phyloP scores from a whole-genome alignment of 2,797 vertebrate species.

The Pygocentrus nattereri region DNA sequence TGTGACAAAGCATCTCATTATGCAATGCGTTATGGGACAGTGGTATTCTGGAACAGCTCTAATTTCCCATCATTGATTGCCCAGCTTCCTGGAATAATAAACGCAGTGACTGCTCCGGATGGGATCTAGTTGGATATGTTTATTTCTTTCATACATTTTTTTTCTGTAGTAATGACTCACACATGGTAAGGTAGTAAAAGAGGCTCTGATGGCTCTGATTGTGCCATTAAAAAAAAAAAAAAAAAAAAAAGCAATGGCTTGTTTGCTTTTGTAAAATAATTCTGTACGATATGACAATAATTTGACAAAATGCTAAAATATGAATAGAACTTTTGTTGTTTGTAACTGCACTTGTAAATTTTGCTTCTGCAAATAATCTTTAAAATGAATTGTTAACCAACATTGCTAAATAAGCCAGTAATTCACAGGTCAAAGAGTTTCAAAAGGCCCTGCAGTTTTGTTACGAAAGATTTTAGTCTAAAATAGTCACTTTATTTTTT shows the following conservation, averaged over 20 bases:
- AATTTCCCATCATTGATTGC: constrained; percentile 61
- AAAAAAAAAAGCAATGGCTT: neutral
- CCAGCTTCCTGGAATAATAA: constrained; percentile 60
- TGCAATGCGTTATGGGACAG: constrained; percentile 42
- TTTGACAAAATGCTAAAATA: neutral
- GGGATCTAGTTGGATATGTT: constrained; percentile 43
- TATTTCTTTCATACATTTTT: constrained; percentile 43
- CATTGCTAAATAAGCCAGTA: too few relatives aligned
- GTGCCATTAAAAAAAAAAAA: too few relatives aligned
- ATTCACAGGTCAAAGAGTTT: too few relatives aligned
- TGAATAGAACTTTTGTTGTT: neutral
- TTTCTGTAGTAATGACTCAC: constrained; percentile 38
- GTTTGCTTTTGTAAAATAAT: neutral
- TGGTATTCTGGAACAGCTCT: constrained; percentile 44
- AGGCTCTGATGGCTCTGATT: constrained; percentile 15
- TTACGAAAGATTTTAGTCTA: too few relatives aligned
- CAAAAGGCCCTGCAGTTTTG: too few relatives aligned
- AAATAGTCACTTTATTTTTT: too few relatives aligned
- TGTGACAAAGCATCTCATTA: constrained; percentile 34
- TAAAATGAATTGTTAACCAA: neutral
- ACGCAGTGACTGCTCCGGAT: constrained; percentile 39
- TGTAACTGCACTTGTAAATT: too few relatives aligned
- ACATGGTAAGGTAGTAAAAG: constrained; percentile 41
- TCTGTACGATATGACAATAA: neutral
- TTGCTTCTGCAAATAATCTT: neutral